Evolutionary conservation across 2,888 invertebrate species (phyloP), one percentile per base, ranked within the genome.

Genomic region (Ischnus inquisitorius): DNA sequence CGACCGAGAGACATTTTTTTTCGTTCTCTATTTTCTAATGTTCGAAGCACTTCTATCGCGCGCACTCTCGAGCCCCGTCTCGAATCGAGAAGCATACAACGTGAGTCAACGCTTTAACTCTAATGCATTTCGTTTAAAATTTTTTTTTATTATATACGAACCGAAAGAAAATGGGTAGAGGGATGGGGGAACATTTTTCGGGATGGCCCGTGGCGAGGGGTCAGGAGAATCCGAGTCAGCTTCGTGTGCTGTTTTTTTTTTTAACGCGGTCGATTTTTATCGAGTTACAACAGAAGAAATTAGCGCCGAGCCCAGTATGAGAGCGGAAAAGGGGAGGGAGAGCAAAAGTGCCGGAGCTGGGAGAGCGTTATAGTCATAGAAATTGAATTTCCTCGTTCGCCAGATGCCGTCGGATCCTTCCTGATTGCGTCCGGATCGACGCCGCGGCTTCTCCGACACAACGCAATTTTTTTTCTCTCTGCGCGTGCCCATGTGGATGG

Each of bases 321-420:
- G 68, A 69, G 19, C 54, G 51, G 54, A 64, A 75, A 39, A 51
- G 46, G 48, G 34, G 60, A 80, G 3, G 39, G 25, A 34, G 28
- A 3, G 41, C 6, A 68, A 76, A 79, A 76, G 62, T 41, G 41
- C 16, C 48, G 57, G 81, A 28, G 79, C 48, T 69, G 77, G 34
- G 34, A 68, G 60, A 48, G 69, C 78, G 75, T 82, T 87, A 88
- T 68, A 84, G 84, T 81, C 86, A 88, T 87, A 89, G 90, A 91
- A 92, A 93, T 93, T 91, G 89, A 90, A 92, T 92, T 92, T 91
- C 89, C 90, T 88, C 84, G 82, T 81, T 87, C 87, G 90, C 90
- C 92, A 92, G 91, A 91, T 92, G 91, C 91, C 88, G 86, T 87
- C 86, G 79, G 84, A 65, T 85, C 86, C 85, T 87, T 87, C 87